phyloP scores from a whole-genome alignment of 2,113 vertebrate species.

The Marmota flaviventris region DNA sequence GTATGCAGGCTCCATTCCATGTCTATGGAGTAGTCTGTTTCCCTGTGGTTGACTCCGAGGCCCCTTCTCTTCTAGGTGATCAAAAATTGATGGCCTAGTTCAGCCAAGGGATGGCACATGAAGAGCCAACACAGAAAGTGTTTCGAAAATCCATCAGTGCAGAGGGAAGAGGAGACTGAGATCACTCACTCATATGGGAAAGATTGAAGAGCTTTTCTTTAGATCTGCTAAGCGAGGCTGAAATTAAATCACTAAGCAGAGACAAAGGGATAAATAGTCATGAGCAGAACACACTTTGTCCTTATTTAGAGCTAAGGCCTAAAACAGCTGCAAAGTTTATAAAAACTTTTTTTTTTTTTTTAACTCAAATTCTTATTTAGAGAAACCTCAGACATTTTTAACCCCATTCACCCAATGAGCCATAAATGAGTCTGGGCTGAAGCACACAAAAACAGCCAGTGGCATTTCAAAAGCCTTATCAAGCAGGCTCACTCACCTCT shows the following conservation, averaged over 20 bases:
- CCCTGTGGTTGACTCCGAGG: not conserved
- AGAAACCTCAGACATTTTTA: not conserved
- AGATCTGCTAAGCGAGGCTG: not conserved
- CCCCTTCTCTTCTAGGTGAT: not conserved
- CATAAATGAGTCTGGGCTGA: not conserved
- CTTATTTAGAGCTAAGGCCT: not conserved
- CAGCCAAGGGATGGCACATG: not conserved
- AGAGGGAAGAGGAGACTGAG: not conserved
- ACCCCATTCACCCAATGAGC: not conserved
- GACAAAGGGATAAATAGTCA: not conserved
- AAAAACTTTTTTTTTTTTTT: not conserved
- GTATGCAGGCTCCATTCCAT: not conserved
- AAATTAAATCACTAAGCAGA: not conserved
- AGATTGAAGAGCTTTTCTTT: constrained; percentile 5
- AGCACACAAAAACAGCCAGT: not conserved
- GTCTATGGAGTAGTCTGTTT: not conserved
- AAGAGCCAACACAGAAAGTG: not conserved
- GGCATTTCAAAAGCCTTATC: not conserved
- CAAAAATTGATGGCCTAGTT: not conserved
- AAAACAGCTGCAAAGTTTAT: not conserved
- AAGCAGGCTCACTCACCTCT: constrained; percentile 90
- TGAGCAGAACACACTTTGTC: not conserved
- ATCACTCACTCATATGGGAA: not conserved
- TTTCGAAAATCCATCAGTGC: not conserved
- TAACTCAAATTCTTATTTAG: not conserved